Conservation (phyloP, 2,113 vertebrate genomes). For the Lipotes vexillifer region DNA sequence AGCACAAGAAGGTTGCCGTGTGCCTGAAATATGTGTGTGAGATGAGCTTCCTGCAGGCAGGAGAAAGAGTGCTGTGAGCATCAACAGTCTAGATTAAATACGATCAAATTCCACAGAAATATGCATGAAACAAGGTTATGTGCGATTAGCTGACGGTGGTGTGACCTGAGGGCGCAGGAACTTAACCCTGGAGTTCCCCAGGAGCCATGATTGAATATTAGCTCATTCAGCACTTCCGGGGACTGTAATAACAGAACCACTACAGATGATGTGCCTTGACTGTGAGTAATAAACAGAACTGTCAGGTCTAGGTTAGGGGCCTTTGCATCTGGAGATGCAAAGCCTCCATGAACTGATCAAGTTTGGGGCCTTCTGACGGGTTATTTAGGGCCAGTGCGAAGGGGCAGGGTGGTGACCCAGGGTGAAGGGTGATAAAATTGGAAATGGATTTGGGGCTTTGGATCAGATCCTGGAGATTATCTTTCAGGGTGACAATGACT, state of each 20-base stretch:
- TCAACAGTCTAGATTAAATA: neutral
- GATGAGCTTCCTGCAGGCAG: neutral
- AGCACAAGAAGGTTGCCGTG: neutral
- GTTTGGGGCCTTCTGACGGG: neutral
- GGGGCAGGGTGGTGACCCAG: too few species aligned
- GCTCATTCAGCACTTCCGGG: neutral
- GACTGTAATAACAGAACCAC: neutral
- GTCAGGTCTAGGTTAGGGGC: neutral
- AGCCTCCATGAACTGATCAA: neutral
- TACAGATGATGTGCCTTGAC: fast-evolving
- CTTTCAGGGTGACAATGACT: too few species aligned
- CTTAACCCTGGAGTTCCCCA: neutral
- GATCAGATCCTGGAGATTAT: too few species aligned
- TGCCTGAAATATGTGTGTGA: neutral
- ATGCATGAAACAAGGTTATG: neutral
- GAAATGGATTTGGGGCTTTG: too few species aligned
- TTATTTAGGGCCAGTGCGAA: neutral
- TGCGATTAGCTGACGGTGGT: neutral
- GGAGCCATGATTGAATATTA: neutral
- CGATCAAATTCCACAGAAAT: neutral
- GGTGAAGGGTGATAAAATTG: neutral
- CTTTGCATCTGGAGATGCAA: neutral
- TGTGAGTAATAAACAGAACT: neutral
- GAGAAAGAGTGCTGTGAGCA: neutral
- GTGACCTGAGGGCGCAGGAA: neutral